Evolutionary conservation across 2,797 vertebrate genomes (phyloP).

Genomic region (Glossophaga mutica): DNA sequence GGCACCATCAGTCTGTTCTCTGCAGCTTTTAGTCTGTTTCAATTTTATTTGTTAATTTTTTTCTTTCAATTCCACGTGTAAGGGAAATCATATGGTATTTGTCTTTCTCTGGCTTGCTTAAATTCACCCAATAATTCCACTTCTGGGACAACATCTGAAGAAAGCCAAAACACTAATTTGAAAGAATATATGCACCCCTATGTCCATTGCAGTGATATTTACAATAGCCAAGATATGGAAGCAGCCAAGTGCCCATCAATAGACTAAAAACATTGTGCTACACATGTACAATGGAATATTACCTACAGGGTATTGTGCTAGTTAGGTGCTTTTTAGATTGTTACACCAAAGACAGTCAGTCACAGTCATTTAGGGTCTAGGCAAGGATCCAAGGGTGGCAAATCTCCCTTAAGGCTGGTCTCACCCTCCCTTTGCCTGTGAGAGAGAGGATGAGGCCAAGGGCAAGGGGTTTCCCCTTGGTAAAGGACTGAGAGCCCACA

Average conservation of each 20-base stretch:
- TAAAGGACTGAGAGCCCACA: neutral
- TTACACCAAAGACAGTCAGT: neutral
- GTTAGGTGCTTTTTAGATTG: neutral
- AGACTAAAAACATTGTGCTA: neutral
- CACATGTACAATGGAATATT: neutral
- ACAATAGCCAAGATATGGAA: neutral
- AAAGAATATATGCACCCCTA: neutral
- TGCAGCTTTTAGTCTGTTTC: neutral
- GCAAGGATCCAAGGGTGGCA: neutral
- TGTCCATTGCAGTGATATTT: neutral
- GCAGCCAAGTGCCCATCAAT: neutral
- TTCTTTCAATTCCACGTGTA: neutral
- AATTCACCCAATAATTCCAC: neutral
- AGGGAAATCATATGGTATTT: neutral
- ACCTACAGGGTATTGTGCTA: neutral
- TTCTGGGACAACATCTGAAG: neutral
- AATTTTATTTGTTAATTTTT: neutral
- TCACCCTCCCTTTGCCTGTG: neutral
- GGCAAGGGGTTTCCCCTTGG: neutral
- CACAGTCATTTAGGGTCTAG: too few relatives aligned
- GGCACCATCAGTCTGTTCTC: neutral
- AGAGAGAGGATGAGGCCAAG: neutral
- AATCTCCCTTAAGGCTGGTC: neutral
- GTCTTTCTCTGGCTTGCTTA: neutral
- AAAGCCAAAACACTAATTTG: neutral